Evolutionary conservation across 2,888 invertebrate genomes (phyloP), one percentile per base, ranked within the genome.

Genomic region (Euproctis similis): DNA sequence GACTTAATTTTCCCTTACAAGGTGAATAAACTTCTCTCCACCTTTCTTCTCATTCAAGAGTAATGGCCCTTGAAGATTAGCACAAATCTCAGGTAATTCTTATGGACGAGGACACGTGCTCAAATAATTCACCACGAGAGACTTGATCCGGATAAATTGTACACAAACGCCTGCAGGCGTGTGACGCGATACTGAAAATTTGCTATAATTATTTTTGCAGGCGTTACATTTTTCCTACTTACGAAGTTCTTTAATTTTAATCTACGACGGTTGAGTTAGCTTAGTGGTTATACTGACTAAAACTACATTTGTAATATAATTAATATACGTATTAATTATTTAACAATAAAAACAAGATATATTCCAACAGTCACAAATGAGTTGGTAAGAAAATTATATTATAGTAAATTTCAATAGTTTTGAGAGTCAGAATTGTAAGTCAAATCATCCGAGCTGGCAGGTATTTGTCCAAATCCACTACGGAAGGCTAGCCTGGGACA

Each of bases 141-240:
- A 38, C 37, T 41, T 54, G 52, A 63, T 59, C 54, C 53, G 44
- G 44, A 58, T 48, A 59, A 53, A 59, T 59, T 47, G 53, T 29
- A 24, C 28, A 35, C 38, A 34, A 24, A 21, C 38, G 38, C 47
- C 33, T 38, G 28, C 29, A 19, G n/a, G n/a, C n/a, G n/a, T n/a
- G 37, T 29, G 36, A 42, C 40, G 24, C 30, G 21, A 8, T 25
- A 9, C 8, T 24, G 36, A 19, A 24, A 32, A 22, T 31, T 43
- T 52, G 39, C 42, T 39, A 21, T 32, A 37, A 41, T 40, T 42
- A 42, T 49, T 46, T 31, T 8, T 5, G 18, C 23, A 42, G 53
- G 50, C 46, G 40, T 16, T 22, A 12, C 9, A 1, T 6, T 17
- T n/a, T n/a, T n/a, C n/a, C n/a, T n/a, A n/a, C n/a, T n/a, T n/a